Evolutionary conservation across 2,888 invertebrate genomes (phyloP).

Genomic region (Sicus ferrugineus): DNA sequence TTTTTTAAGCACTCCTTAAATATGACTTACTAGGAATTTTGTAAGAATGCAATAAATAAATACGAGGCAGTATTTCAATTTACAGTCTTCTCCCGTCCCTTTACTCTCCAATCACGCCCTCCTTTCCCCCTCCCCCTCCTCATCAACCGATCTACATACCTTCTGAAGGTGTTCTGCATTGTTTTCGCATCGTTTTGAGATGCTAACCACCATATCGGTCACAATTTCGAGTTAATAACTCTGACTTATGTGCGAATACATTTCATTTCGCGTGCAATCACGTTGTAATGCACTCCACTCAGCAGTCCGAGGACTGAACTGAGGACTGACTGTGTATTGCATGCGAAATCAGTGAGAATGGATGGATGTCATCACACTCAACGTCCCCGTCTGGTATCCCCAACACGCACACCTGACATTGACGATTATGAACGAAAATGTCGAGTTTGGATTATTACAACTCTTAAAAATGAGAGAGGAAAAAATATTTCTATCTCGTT

Average conservation of each 20-base stretch:
- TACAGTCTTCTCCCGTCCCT: background rate
- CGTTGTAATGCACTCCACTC: no score
- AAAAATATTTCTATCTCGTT: background rate
- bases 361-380: background rate
- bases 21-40: background rate
- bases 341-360: constrained; percentile 37
- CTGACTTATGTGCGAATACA: constrained; percentile 27
- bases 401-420: constrained; percentile 29
- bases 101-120: background rate
- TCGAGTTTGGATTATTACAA: constrained; percentile 14
- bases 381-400: background rate
- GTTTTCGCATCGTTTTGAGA: constrained; percentile 14
- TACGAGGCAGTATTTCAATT: no score
- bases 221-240: constrained; percentile 27
- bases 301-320: no score
- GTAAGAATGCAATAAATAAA: background rate
- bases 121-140: background rate
- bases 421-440: constrained; percentile 26
- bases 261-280: constrained; percentile 22
- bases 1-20: background rate
- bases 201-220: constrained; percentile 22
- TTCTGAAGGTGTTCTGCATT: background rate
- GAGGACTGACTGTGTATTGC: no score
- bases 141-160: background rate
- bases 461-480: background rate